These are phyloP conservation scores for Cerastis leucographa DNA, from an alignment of 2,888 invertebrate species.

Conservation along the genomic window DNA sequence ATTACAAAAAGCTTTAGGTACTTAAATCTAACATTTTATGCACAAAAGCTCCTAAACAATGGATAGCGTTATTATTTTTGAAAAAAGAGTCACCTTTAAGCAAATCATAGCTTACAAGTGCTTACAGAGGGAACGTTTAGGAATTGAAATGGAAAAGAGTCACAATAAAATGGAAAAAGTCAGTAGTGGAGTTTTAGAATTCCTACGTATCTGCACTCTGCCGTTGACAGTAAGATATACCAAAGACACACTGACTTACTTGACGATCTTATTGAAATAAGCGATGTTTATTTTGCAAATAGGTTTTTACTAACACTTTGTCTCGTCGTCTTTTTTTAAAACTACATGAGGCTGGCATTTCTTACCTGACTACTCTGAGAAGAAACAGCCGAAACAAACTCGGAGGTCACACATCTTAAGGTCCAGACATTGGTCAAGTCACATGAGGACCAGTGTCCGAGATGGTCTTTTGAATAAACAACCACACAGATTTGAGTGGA, in stretches of 20 bases:
- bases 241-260: neutral
- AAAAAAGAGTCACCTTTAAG: neutral
- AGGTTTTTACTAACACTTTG: too few species aligned
- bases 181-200: neutral
- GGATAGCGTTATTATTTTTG: neutral
- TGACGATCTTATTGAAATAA: neutral
- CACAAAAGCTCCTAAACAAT: neutral
- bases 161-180: neutral
- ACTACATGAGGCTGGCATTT: too few species aligned
- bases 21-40: neutral
- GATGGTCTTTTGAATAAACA: too few species aligned
- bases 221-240: neutral
- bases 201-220: neutral
- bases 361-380: too few species aligned
- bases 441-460: too few species aligned
- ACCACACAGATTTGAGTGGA: too few species aligned
- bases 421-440: too few species aligned
- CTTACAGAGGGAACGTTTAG: neutral
- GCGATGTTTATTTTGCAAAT: too few species aligned
- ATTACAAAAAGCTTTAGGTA: conserved; percentile 1
- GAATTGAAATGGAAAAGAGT: neutral
- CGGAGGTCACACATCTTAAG: too few species aligned
- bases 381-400: too few species aligned
- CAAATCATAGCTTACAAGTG: neutral
- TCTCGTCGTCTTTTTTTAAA: too few species aligned